A percentile compares a stretch with the other conserved stretches of the same genome.
Conservation (phyloP, 2,113 vertebrate species). For the Galbula dea region DNA sequence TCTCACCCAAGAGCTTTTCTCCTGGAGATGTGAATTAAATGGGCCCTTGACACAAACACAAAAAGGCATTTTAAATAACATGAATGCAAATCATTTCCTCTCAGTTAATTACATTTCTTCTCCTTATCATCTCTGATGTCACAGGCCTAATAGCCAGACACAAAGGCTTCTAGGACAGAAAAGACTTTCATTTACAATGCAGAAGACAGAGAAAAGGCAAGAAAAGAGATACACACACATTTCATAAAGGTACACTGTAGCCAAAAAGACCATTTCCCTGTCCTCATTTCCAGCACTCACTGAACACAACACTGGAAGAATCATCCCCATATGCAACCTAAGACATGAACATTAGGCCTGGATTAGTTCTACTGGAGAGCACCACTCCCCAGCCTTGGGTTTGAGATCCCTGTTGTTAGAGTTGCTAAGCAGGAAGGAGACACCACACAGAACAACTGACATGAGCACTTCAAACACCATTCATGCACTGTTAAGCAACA, state of each 20-base stretch:
- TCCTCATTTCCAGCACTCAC: not conserved
- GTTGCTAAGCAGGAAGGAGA: not conserved
- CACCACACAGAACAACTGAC: not conserved
- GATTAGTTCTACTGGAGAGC: not conserved
- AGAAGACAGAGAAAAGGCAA: not conserved
- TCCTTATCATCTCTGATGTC: conserved; percentile 11
- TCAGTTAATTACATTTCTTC: conserved; percentile 13
- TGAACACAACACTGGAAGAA: not conserved
- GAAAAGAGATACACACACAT: not conserved
- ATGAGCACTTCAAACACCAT: not conserved
- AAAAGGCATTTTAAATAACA: conserved; percentile 15
- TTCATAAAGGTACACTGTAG: not conserved
- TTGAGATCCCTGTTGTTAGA: not conserved
- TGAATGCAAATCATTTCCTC: not conserved
- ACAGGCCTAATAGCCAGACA: not conserved
- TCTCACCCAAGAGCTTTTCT: conserved; percentile 19
- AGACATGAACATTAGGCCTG: not conserved
- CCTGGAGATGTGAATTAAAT: conserved; percentile 8
- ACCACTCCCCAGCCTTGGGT: not conserved
- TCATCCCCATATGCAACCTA: not conserved
- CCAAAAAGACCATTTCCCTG: not conserved
- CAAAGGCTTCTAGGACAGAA: not conserved
- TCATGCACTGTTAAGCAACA: not conserved
- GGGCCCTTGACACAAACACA: not conserved
- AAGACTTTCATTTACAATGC: not conserved